Evolutionary conservation across 2,113 vertebrate species (phyloP).

Genomic region (Stegostoma tigrinum): DNA sequence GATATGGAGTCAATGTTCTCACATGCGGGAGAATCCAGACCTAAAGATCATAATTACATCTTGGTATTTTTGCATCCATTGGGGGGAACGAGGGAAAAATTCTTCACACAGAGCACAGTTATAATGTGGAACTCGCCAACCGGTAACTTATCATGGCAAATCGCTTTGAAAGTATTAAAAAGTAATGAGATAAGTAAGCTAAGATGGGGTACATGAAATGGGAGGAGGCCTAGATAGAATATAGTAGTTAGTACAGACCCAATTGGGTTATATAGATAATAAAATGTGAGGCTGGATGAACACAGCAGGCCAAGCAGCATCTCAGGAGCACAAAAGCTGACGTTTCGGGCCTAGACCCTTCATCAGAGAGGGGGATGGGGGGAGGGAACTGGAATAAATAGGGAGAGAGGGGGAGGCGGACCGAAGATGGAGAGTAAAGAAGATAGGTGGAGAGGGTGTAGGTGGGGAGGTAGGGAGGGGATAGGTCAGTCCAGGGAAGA

Average conservation of each 20-base stretch:
- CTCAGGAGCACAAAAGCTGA: no score
- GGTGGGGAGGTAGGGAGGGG: no score
- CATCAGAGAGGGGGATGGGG: no score
- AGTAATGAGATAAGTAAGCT: neutral
- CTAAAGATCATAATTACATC: neutral
- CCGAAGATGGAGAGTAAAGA: no score
- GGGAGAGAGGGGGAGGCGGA: no score
- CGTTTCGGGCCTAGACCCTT: no score
- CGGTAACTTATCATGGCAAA: neutral
- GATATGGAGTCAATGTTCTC: neutral
- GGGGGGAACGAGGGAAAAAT: neutral
- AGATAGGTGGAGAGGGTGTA: no score
- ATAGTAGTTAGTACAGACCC: neutral
- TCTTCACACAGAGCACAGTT: neutral
- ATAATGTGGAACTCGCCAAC: neutral
- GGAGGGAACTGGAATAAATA: no score
- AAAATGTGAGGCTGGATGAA: no score
- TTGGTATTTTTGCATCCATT: neutral
- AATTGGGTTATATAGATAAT: no score
- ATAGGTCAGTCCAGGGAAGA: no score
- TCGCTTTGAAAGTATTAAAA: neutral
- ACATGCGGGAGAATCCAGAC: neutral
- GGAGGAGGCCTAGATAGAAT: neutral
- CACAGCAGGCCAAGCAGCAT: no score
- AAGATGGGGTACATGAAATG: neutral